These are phyloP conservation scores for Abscondita cerata DNA, from an alignment of 2,888 invertebrate species.

Conservation along the genomic window DNA sequence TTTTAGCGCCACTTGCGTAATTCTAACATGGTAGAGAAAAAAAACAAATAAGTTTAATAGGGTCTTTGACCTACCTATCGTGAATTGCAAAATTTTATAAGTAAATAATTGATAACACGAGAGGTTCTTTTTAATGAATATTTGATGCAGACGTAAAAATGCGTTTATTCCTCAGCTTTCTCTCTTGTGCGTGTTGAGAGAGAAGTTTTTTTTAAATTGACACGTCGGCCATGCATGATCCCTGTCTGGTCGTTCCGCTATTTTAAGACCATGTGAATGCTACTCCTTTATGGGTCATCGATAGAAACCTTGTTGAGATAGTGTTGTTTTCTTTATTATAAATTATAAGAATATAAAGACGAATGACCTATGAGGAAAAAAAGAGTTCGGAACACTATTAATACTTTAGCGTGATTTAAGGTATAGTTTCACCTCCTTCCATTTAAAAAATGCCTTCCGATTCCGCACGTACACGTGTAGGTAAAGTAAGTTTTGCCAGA, in stretches of 20 bases:
- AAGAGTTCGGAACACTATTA: not conserved
- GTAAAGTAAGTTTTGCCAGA: too few relatives aligned
- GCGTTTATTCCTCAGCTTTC: constrained; percentile 1
- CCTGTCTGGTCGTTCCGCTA: constrained; percentile 7
- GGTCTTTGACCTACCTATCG: constrained; percentile 29
- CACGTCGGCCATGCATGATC: constrained; percentile 20
- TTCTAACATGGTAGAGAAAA: not conserved
- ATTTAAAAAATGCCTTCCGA: not conserved
- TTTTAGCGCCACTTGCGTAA: not conserved
- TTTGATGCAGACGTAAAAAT: not conserved
- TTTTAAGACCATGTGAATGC: constrained; percentile 22
- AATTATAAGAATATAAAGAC: constrained; percentile 10
- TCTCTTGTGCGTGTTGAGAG: not conserved
- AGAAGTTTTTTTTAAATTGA: not conserved
- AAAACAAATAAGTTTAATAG: constrained; percentile 7
- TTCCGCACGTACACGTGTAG: too few relatives aligned
- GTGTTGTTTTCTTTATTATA: constrained; percentile 20
- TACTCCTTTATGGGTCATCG: constrained; percentile 25
- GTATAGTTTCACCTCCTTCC: not conserved
- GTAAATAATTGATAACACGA: constrained; percentile 18
- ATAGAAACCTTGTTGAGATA: constrained; percentile 22
- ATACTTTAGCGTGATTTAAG: not conserved
- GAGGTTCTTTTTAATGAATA: not conserved
- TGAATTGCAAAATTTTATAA: constrained; percentile 21
- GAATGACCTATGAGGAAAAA: constrained; percentile 12